A percentile compares a stretch with the other conserved stretches of the same genome.
Evolutionary conservation across 2,113 vertebrate genomes (phyloP).

Genomic region (Sylvilagus bachmani): DNA sequence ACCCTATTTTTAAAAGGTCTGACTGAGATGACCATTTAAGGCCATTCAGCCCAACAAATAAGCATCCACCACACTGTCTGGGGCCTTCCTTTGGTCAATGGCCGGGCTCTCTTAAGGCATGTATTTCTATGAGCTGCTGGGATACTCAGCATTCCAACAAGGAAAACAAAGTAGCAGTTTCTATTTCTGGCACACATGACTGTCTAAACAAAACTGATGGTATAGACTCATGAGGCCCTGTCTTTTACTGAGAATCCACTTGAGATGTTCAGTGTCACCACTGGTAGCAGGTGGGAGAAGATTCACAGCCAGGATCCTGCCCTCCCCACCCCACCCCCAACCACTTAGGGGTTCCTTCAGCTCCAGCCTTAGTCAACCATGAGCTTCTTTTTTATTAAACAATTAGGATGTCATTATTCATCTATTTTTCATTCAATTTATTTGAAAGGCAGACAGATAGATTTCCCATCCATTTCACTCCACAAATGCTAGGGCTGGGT

Average conservation of each 20-base stretch:
- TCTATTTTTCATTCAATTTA: too few relatives aligned
- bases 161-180: conserved; percentile 69
- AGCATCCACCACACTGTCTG: neutral
- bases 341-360: neutral
- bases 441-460: too few relatives aligned
- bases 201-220: conserved; percentile 35
- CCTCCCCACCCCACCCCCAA: neutral
- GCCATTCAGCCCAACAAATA: conserved; percentile 56
- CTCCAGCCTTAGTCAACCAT: neutral
- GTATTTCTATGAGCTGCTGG: conserved; percentile 20
- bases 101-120: conserved; percentile 24
- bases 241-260: neutral
- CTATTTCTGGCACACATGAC: conserved; percentile 44
- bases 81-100: conserved; percentile 62
- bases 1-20: conserved; percentile 70
- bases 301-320: neutral
- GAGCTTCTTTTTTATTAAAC: too few relatives aligned
- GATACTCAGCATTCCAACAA: conserved; percentile 37
- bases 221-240: neutral
- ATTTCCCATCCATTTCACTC: too few relatives aligned
- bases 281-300: neutral
- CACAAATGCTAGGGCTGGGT: too few relatives aligned
- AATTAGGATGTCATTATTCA: too few relatives aligned
- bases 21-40: conserved; percentile 72
- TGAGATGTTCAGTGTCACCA: neutral